phyloP scores from a whole-genome alignment of 2,113 vertebrate species.

The Lophochroa leadbeateri region DNA sequence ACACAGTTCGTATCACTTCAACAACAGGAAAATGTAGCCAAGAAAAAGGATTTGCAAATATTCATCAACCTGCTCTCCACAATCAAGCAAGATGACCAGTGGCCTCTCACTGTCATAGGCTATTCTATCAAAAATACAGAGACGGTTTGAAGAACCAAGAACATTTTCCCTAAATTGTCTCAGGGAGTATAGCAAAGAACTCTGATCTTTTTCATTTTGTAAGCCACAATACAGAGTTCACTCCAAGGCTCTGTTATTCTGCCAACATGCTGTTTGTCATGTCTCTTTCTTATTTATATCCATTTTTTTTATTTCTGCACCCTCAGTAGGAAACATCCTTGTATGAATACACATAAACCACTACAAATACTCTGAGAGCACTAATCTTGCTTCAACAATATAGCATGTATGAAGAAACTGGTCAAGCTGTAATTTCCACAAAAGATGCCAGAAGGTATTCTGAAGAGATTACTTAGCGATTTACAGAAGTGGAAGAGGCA shows the following conservation, averaged over 20 bases:
- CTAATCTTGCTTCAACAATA: not conserved
- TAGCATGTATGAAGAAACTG: accelerated
- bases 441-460: not conserved
- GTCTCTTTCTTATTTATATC: not conserved
- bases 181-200: not conserved
- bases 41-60: not conserved
- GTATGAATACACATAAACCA: not conserved
- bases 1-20: not conserved
- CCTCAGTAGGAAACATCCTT: not conserved
- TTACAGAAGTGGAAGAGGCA: not conserved
- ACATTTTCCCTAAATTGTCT: not conserved
- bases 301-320: not conserved
- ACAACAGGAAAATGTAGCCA: not conserved
- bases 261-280: not conserved
- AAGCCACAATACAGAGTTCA: not conserved
- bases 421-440: not conserved
- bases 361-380: not conserved
- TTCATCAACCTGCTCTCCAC: not conserved
- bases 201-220: not conserved
- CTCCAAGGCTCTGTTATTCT: not conserved
- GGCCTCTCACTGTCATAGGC: not conserved
- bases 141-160: not conserved
- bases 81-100: not conserved
- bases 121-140: not conserved
- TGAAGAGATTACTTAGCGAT: not conserved